A percentile compares a stretch with the other conserved stretches of the same genome.
phyloP scores from a whole-genome alignment of 2,797 vertebrate species.

The Alectoris magna region DNA sequence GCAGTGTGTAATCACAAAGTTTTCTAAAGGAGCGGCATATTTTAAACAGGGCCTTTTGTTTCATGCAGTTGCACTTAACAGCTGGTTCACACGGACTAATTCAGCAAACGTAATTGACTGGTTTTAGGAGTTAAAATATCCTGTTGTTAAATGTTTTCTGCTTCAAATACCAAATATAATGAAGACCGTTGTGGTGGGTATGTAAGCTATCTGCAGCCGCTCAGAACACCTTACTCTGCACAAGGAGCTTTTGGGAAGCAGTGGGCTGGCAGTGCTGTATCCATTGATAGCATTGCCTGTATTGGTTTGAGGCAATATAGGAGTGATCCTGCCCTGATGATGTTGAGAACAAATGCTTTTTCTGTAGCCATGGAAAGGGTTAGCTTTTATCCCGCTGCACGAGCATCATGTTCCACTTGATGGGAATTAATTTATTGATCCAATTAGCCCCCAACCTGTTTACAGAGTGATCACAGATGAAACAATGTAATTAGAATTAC shows the following conservation, averaged over 20 bases:
- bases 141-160: constrained; percentile 55
- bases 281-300: neutral
- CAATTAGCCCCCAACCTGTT: neutral
- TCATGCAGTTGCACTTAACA: neutral
- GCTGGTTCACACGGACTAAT: constrained; percentile 7
- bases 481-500: constrained; percentile 30
- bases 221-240: neutral
- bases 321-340: neutral
- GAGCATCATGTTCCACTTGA: neutral
- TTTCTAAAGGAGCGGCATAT: constrained; percentile 38
- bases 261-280: neutral
- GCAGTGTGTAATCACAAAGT: constrained; percentile 59
- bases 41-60: constrained; percentile 54
- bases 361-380: neutral
- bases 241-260: neutral
- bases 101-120: constrained; percentile 54
- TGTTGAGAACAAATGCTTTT: neutral
- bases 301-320: neutral
- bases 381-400: neutral
- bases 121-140: constrained; percentile 67
- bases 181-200: neutral
- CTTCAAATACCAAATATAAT: constrained; percentile 50
- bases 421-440: constrained; percentile 49
- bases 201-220: fast-evolving
- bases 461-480: neutral